phyloP scores from a whole-genome alignment of 2,113 vertebrate genomes.

The Nansenia antarctica region DNA sequence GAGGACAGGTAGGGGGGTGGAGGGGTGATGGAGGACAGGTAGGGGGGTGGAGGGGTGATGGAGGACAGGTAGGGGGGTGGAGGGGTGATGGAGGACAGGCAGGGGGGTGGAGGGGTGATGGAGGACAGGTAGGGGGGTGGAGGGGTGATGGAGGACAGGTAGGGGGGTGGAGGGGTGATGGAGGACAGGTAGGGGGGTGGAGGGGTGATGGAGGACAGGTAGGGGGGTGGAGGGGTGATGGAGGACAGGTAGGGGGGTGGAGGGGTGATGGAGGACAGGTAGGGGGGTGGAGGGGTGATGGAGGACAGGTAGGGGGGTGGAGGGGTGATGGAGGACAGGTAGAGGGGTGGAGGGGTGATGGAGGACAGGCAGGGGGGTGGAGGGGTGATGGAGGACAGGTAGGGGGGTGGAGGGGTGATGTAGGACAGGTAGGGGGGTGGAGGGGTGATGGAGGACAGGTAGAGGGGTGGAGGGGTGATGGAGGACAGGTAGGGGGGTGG shows the following conservation, averaged over 20 bases:
- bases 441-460: conserved; percentile 18
- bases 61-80: conserved; percentile 18
- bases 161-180: not conserved
- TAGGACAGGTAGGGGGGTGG: conserved; percentile 20
- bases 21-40: conserved; percentile 18
- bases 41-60: not conserved
- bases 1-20: conserved; percentile 18
- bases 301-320: conserved; percentile 18
- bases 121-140: conserved; percentile 18
- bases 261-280: conserved; percentile 18
- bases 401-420: not conserved
- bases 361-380: conserved; percentile 20
- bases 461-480: not conserved
- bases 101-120: not conserved
- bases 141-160: conserved; percentile 18
- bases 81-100: conserved; percentile 20
- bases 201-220: conserved; percentile 18
- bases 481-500: conserved; percentile 18
- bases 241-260: conserved; percentile 18
- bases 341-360: not conserved
- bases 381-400: conserved; percentile 18
- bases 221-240: not conserved
- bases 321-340: conserved; percentile 18
- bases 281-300: not conserved
- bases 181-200: conserved; percentile 18